Evolutionary conservation across 2,797 vertebrate species (phyloP), one percentile per base, ranked within the genome.

Genomic region (Oryzias sinensis): DNA sequence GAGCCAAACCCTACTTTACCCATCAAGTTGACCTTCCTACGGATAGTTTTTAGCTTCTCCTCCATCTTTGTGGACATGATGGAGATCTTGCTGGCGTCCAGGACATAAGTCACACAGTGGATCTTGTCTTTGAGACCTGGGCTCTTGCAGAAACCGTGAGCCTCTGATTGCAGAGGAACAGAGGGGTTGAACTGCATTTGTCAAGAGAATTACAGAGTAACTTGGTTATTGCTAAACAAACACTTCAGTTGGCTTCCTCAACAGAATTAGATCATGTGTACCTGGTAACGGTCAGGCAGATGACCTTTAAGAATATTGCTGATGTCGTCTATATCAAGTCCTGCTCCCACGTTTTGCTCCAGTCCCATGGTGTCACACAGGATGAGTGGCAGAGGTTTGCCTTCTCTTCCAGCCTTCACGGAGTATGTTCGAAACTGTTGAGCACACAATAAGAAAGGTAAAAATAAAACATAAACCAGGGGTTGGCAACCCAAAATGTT

Each of bases 291-390:
- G 56, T 91, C 67, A 8, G 81, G 68, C 44, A 91, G 7, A 17
- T 87, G 84, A 5, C 90, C 91, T 51, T 79, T 74, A 1, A 90
- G 59, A 60, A 89, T 82, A 59, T 47, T 85, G 58, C 20, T 43
- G 44, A 91, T 51, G 57, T 91, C 89, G 0, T 88, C 81, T 0
- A 80, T 33, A 4, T 86, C 59, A 53, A 90, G 55, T 50, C 90
- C 90, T 2, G 65, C 53, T 41, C 69, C 86, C 0, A 41, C 50
- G 44, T 17, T 68, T 44, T 88, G 87, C 72, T 89, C 89, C 59
- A 92, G 37, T 57, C 89, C 89, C 88, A 91, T 90, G 6, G 89
- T 90, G 42, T 92, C 90, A 63, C 89, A 90, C 25, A 92, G 51
- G 44, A 87, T 42, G 46, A 92, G 49, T 0, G 87, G 82, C 61